These are phyloP conservation scores for Xylocampa areola DNA, from an alignment of 2,888 invertebrate species.

Conservation along the genomic window DNA sequence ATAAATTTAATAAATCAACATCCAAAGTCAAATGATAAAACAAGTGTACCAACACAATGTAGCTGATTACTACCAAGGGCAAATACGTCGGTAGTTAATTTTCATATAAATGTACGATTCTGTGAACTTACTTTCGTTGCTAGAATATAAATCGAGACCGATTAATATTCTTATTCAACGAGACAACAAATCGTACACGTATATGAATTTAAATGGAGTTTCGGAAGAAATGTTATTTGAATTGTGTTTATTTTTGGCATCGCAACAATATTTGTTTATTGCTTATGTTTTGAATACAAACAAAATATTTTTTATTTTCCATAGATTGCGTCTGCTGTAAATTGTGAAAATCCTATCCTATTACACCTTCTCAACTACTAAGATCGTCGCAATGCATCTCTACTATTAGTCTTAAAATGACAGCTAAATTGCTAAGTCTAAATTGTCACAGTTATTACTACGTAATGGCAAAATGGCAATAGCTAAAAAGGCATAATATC, in stretches of 20 bases:
- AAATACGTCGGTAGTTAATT: conserved; percentile 37
- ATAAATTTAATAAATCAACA: background rate
- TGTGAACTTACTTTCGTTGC: conserved; percentile 27
- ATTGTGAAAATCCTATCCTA: conserved; percentile 3
- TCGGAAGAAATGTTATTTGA: conserved; percentile 35
- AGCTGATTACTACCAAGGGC: conserved; percentile 34
- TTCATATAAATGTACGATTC: conserved; percentile 56
- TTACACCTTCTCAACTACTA: too few relatives aligned
- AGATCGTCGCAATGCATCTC: too few relatives aligned
- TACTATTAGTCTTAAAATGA: too few relatives aligned
- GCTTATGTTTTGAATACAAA: background rate
- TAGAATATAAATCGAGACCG: conserved; percentile 14
- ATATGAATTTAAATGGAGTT: conserved; percentile 47
- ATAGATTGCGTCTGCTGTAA: background rate
- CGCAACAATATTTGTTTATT: background rate
- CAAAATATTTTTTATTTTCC: too few relatives aligned
- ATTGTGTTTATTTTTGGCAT: conserved; percentile 41
- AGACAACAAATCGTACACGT: conserved; percentile 4
- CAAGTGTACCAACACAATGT: conserved; percentile 23
- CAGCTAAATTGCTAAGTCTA: too few relatives aligned
- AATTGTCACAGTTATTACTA: too few relatives aligned
- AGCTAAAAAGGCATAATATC: too few relatives aligned
- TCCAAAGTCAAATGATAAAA: background rate
- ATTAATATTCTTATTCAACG: conserved; percentile 33
- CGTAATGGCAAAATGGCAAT: too few relatives aligned